A percentile compares a stretch with the other conserved stretches of the same genome.
These are phyloP conservation scores for Lepidotrigona ventralis DNA, from an alignment of 1,140 invertebrate genomes.

Conservation along the genomic window DNA sequence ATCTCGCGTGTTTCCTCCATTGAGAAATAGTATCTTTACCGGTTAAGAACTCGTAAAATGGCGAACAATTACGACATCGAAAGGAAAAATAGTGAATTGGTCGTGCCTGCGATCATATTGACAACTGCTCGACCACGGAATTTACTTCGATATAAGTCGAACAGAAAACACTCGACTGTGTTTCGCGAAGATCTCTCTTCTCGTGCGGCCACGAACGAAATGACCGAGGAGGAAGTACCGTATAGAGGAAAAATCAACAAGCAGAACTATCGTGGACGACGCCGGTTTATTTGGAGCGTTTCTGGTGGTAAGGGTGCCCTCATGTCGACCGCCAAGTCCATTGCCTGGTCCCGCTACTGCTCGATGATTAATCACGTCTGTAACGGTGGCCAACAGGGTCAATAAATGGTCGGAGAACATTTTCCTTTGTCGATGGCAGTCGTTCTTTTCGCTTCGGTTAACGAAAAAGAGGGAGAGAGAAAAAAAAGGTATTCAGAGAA, in stretches of 20 bases:
- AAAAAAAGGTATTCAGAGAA: background rate
- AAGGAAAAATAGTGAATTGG: background rate
- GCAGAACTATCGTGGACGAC: background rate
- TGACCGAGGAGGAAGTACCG: too few species aligned
- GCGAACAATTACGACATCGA: background rate
- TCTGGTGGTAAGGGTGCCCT: constrained; percentile 1
- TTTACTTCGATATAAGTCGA: background rate
- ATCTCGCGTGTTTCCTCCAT: background rate
- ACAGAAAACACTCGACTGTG: background rate
- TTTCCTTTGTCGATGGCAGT: constrained; percentile 37
- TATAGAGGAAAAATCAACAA: constrained; percentile 3
- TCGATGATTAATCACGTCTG: constrained; percentile 32
- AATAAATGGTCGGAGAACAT: constrained; percentile 8
- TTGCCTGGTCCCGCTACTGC: constrained; percentile 28
- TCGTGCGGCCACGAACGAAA: background rate
- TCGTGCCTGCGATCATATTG: too few species aligned
- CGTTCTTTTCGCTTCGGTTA: constrained; percentile 2
- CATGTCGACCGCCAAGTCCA: constrained; percentile 30
- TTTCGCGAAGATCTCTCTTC: background rate
- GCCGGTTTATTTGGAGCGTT: background rate
- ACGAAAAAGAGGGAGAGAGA: background rate
- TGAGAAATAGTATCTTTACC: background rate
- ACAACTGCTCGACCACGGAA: too few species aligned
- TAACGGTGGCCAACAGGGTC: constrained; percentile 1
- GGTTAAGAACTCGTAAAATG: background rate